These are phyloP conservation scores for Urocolius indicus DNA, from an alignment of 2,113 vertebrate species.

Conservation along the genomic window DNA sequence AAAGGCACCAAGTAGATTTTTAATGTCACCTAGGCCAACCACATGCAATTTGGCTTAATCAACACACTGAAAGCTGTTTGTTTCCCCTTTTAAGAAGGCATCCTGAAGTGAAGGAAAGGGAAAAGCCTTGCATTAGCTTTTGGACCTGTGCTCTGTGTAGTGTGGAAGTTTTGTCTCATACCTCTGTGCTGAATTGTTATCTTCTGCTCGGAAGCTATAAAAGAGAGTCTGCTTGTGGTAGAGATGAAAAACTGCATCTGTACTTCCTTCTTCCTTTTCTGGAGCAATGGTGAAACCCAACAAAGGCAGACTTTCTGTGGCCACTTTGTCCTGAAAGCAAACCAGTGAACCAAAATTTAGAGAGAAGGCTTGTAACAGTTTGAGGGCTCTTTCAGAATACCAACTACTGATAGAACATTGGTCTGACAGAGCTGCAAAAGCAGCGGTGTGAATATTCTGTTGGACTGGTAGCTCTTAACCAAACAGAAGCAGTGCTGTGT, in stretches of 20 bases:
- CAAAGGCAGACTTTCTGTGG: constrained; percentile 92
- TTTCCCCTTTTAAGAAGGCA: neutral
- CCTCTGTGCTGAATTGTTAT: constrained; percentile 89
- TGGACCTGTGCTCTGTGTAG: neutral
- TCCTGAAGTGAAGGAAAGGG: neutral
- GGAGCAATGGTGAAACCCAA: constrained; percentile 92
- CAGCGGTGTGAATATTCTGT: neutral
- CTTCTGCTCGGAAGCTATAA: constrained; percentile 92
- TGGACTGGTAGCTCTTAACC: neutral
- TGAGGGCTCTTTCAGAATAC: neutral
- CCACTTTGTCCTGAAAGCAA: constrained; percentile 89
- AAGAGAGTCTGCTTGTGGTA: constrained; percentile 97
- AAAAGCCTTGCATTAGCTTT: neutral
- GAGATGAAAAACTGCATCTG: constrained; percentile 88
- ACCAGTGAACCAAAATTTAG: neutral
- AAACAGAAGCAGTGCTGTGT: neutral
- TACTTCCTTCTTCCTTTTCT: constrained; percentile 80
- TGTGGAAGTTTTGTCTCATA: constrained; percentile 47
- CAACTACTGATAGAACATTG: neutral
- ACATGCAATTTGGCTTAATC: neutral
- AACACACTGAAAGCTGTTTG: neutral
- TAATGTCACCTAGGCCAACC: neutral
- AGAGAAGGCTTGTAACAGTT: neutral
- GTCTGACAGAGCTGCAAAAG: neutral
- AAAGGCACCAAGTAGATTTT: neutral